phyloP scores from a whole-genome alignment of 1,140 invertebrate species.

The Philaenus spumarius region DNA sequence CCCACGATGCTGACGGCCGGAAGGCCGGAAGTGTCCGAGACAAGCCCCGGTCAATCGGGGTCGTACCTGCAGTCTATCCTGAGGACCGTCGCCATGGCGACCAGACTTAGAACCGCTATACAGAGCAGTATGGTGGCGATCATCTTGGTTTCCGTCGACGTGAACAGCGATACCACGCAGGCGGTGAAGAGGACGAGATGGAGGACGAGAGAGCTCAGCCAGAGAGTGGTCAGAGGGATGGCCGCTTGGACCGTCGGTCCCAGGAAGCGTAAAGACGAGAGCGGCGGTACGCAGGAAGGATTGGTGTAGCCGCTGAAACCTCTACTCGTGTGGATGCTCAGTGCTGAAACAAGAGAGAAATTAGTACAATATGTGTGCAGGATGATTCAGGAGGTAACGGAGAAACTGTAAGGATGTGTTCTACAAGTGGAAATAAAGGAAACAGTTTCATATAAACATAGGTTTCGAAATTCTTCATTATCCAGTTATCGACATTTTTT shows the following conservation, averaged over 20 bases:
- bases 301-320: slow-evolving; percentile 41
- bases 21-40: neutral
- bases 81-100: slow-evolving; percentile 20
- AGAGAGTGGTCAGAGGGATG: slow-evolving; percentile 43
- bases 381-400: no score
- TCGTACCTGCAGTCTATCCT: slow-evolving; percentile 30
- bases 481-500: no score
- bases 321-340: slow-evolving; percentile 40
- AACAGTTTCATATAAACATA: no score
- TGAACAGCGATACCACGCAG: slow-evolving; percentile 18
- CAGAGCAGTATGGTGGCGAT: slow-evolving; percentile 23
- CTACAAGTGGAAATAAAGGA: no score
- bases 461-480: no score
- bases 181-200: slow-evolving; percentile 23
- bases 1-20: slow-evolving; percentile 24
- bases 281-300: slow-evolving; percentile 40
- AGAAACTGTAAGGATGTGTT: no score
- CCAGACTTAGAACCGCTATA: slow-evolving; percentile 20
- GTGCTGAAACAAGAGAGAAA: slow-evolving; percentile 37
- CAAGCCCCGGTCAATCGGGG: slow-evolving; percentile 28
- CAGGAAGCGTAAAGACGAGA: slow-evolving; percentile 44
- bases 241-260: slow-evolving; percentile 39
- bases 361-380: no score
- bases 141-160: slow-evolving; percentile 19
- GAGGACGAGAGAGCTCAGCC: slow-evolving; percentile 40